These are phyloP conservation scores for Coregonus ussuriensis DNA, from an alignment of 2,797 vertebrate species.

Conservation along the genomic window DNA sequence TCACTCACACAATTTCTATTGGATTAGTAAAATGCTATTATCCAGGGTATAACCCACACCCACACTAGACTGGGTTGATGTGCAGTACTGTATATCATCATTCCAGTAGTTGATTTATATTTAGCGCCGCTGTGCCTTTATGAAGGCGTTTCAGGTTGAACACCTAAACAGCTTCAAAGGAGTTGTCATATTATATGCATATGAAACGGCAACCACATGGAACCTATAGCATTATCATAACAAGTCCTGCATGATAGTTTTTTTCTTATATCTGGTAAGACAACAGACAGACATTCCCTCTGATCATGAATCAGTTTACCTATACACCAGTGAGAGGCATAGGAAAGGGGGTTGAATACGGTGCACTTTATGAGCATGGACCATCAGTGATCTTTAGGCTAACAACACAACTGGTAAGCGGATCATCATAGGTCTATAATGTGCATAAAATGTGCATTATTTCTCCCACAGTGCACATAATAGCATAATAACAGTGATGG, in stretches of 20 bases:
- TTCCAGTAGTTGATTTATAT: not conserved
- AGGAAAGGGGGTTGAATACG: constrained; percentile 14
- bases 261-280: constrained; percentile 36
- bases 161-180: not conserved
- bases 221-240: constrained; percentile 53
- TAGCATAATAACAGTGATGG: constrained; percentile 25
- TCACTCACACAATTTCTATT: constrained; percentile 70
- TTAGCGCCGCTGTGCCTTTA: not conserved
- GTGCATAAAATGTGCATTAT: constrained; percentile 19
- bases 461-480: constrained; percentile 17
- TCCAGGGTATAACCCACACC: not conserved
- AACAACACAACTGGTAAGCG: constrained; percentile 9
- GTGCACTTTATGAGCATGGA: constrained; percentile 30
- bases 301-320: constrained; percentile 49
- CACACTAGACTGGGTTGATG: not conserved
- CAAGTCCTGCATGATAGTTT: constrained; percentile 30
- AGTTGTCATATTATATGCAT: not conserved
- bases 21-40: constrained; percentile 71
- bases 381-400: constrained; percentile 39
- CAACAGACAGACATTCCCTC: constrained; percentile 23
- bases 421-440: constrained; percentile 14
- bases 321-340: constrained; percentile 31
- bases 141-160: not conserved
- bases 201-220: constrained; percentile 46
- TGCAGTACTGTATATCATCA: not conserved